Conservation (phyloP, 1,140 invertebrate species). For the Nautilus pompilius region DNA sequence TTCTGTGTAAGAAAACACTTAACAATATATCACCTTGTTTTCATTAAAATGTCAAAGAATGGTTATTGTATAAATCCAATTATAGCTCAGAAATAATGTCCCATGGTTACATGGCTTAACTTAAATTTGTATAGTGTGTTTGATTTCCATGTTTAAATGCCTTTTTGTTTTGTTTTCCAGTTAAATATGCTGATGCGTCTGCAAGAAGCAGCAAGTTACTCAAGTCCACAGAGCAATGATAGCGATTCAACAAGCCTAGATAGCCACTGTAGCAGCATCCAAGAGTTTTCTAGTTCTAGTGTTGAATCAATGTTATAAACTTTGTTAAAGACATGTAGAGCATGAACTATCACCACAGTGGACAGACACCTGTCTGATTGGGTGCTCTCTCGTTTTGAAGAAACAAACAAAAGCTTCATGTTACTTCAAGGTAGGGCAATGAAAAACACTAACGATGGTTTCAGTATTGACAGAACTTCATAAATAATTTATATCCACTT, state of each 20-base stretch:
- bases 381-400: neutral
- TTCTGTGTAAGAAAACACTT: neutral
- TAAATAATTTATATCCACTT: neutral
- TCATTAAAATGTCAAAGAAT: neutral
- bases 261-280: slow-evolving; percentile 53
- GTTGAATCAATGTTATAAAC: slow-evolving; percentile 32
- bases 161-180: slow-evolving; percentile 57
- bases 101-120: neutral
- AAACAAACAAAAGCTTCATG: neutral
- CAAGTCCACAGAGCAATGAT: slow-evolving; percentile 62
- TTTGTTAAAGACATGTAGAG: neutral
- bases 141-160: neutral
- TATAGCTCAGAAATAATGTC: neutral
- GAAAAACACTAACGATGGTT: neutral
- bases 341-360: neutral
- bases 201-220: slow-evolving; percentile 88
- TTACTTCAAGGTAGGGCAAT: neutral
- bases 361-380: neutral
- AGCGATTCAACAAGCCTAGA: slow-evolving; percentile 73
- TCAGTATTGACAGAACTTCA: neutral
- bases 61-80: neutral
- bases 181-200: slow-evolving; percentile 92
- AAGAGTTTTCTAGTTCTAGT: slow-evolving; percentile 31
- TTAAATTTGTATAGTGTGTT: neutral
- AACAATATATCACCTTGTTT: slow-evolving; percentile 4